Evolutionary conservation across 2,113 vertebrate species (phyloP).

Genomic region (Micronycteris hirsuta): DNA sequence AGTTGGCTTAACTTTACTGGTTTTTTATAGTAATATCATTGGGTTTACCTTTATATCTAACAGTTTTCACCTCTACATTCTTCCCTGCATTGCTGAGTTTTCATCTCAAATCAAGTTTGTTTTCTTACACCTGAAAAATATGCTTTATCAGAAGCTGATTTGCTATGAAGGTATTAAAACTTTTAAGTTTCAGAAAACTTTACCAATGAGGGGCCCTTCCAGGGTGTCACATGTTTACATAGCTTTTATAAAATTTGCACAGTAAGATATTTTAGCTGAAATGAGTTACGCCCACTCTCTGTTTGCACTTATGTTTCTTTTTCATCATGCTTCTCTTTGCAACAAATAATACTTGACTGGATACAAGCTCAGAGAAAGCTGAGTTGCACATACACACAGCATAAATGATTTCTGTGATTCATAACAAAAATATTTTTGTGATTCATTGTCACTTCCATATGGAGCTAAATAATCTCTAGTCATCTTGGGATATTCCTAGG

Average conservation of each 20-base stretch:
- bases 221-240: not conserved
- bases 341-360: not conserved
- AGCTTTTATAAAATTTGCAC: not conserved
- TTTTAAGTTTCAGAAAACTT: not conserved
- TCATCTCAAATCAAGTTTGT: not conserved
- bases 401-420: not conserved
- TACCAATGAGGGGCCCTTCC: not conserved
- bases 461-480: not conserved
- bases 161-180: not conserved
- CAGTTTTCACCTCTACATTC: not conserved
- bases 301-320: not conserved
- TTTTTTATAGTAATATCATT: not conserved
- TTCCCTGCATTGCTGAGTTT: not conserved
- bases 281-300: not conserved
- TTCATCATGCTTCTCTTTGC: not conserved
- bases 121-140: not conserved
- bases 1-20: not conserved
- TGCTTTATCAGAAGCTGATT: not conserved
- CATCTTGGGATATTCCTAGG: not conserved
- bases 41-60: not conserved
- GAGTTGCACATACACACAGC: not conserved
- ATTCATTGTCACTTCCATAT: not conserved
- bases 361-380: not conserved
- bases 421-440: not conserved
- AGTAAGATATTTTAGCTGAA: not conserved